Conservation (phyloP, 2,113 vertebrate species). For the Pseudois nayaur region DNA sequence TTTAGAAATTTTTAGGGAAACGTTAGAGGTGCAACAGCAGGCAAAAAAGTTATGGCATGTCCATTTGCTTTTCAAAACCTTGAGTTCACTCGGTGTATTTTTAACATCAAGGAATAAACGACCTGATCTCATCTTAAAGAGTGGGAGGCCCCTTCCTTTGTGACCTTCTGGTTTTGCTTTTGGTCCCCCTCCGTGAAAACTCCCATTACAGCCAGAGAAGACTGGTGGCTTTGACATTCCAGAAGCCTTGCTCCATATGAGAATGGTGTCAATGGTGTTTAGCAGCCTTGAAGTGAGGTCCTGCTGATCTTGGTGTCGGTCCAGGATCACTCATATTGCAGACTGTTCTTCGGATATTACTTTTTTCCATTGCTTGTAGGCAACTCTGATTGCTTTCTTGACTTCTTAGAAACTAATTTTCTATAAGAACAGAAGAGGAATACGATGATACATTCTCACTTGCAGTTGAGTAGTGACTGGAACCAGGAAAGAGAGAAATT, state of each 20-base stretch:
- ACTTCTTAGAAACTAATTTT: not conserved
- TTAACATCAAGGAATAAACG: slow-evolving; percentile 2
- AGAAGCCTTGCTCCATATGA: not conserved
- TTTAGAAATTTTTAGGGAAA: slow-evolving; percentile 17
- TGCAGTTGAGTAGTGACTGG: not conserved
- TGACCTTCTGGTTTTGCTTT: slow-evolving; percentile 31
- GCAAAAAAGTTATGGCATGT: not conserved
- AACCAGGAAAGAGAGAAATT: not conserved
- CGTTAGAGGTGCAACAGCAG: not conserved
- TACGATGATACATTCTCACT: not conserved
- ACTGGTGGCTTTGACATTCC: not conserved
- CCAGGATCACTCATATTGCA: not conserved
- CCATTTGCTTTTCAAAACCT: not conserved
- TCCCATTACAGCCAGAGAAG: not conserved
- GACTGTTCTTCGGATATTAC: not conserved
- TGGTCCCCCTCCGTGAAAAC: not conserved
- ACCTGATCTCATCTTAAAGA: not conserved
- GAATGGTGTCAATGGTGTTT: not conserved
- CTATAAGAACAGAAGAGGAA: not conserved
- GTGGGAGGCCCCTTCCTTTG: not conserved
- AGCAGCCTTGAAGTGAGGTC: not conserved
- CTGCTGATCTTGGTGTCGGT: not conserved
- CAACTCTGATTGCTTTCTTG: not conserved
- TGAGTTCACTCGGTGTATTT: not conserved
- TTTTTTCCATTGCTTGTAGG: not conserved